Evolutionary conservation across 1,140 invertebrate genomes (phyloP).

Genomic region (Zaprionus lachaisei): DNA sequence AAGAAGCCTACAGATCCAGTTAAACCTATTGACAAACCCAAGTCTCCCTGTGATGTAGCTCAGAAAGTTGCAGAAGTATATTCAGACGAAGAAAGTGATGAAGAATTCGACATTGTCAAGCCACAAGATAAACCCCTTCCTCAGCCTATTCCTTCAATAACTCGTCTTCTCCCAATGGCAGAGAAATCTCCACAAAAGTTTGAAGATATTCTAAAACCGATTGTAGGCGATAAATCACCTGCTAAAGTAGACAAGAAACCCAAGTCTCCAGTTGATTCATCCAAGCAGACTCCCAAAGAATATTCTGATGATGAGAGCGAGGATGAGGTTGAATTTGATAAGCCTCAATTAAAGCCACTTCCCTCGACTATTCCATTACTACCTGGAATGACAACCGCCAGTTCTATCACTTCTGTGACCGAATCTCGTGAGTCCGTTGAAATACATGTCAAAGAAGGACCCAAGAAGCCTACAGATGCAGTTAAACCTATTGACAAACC

Average conservation of each 20-base stretch:
- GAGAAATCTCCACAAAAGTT: constrained; percentile 6
- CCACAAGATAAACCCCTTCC: neutral
- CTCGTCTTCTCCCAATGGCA: neutral
- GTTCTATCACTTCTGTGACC: neutral
- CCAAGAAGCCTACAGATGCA: neutral
- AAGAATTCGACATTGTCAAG: neutral
- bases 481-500: neutral
- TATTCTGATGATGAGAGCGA: constrained; percentile 9
- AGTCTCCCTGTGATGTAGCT: neutral
- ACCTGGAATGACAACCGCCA: neutral
- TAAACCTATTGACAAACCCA: neutral
- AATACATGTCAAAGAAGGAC: neutral
- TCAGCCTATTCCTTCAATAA: neutral
- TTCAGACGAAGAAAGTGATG: constrained; percentile 22
- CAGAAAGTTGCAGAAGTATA: neutral
- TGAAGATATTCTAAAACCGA: neutral
- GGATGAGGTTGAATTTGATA: neutral
- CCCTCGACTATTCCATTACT: neutral
- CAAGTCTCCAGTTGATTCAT: constrained; percentile 3
- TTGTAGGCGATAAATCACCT: neutral
- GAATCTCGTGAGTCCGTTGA: neutral
- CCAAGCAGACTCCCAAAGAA: too few species aligned
- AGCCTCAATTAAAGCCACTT: neutral
- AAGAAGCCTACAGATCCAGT: neutral
- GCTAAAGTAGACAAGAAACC: neutral